phyloP scores from a whole-genome alignment of 2,797 vertebrate species.

The Neopelma chrysocephalum region DNA sequence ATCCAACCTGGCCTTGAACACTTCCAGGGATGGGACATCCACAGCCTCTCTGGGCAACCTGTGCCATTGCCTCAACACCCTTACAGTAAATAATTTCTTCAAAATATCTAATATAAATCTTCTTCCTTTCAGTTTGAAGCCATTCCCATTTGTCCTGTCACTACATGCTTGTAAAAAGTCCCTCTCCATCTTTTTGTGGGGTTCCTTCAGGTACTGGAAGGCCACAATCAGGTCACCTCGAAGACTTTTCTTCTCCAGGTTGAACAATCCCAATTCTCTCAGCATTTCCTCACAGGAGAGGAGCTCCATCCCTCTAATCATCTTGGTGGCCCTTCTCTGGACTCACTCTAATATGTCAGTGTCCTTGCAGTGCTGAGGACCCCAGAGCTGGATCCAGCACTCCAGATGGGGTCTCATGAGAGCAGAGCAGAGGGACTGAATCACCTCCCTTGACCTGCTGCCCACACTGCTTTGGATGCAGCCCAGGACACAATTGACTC shows the following conservation, averaged over 20 bases:
- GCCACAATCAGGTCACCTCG: neutral
- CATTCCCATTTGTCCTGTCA: neutral
- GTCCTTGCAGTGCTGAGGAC: neutral
- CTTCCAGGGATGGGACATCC: neutral
- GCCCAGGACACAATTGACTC: accelerated
- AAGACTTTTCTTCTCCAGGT: neutral
- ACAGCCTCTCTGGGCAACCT: neutral
- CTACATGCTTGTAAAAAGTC: neutral
- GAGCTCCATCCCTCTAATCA: neutral
- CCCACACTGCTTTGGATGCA: accelerated
- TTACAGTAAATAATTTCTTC: neutral
- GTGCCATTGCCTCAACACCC: neutral
- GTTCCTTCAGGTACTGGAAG: neutral
- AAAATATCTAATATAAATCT: neutral
- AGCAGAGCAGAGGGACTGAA: neutral
- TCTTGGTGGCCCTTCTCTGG: neutral
- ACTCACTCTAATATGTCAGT: accelerated
- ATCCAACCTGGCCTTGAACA: neutral
- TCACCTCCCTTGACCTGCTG: neutral
- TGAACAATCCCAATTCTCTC: neutral
- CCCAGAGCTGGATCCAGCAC: neutral
- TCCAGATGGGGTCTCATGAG: neutral
- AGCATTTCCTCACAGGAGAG: neutral
- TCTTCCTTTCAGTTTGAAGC: neutral
- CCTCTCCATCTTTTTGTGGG: neutral